Percentiles rank a stretch among this genome's conserved stretches.
These are phyloP conservation scores for Fratercula arctica DNA, from an alignment of 2,797 vertebrate genomes.

Conservation along the genomic window DNA sequence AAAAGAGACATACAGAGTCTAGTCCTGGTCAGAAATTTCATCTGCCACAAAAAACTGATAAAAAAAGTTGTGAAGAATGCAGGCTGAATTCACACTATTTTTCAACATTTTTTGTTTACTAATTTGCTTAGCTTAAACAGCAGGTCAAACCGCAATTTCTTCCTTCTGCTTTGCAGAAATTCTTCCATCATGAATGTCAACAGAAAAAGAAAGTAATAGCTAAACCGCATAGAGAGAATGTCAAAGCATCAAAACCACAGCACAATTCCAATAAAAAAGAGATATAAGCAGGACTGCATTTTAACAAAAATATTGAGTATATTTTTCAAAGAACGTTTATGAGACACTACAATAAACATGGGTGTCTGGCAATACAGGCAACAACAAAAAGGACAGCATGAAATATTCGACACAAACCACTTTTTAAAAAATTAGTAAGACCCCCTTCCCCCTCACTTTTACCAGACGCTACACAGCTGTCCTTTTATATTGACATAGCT, in stretches of 20 bases:
- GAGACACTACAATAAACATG: background rate
- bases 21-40: background rate
- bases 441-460: background rate
- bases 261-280: background rate
- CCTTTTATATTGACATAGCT: background rate
- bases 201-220: background rate
- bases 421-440: background rate
- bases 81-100: background rate
- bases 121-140: background rate
- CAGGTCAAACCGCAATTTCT: background rate
- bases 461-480: background rate
- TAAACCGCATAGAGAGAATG: background rate
- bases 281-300: background rate
- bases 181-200: background rate
- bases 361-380: background rate
- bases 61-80: background rate
- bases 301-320: background rate
- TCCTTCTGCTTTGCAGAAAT: background rate
- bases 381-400: background rate
- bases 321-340: background rate
- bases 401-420: background rate
- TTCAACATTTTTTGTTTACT: background rate
- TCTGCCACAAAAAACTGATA: background rate
- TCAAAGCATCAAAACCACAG: background rate
- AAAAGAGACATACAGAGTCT: background rate